phyloP scores from a whole-genome alignment of 2,113 vertebrate genomes.

The Paracanthobrama guichenoti region DNA sequence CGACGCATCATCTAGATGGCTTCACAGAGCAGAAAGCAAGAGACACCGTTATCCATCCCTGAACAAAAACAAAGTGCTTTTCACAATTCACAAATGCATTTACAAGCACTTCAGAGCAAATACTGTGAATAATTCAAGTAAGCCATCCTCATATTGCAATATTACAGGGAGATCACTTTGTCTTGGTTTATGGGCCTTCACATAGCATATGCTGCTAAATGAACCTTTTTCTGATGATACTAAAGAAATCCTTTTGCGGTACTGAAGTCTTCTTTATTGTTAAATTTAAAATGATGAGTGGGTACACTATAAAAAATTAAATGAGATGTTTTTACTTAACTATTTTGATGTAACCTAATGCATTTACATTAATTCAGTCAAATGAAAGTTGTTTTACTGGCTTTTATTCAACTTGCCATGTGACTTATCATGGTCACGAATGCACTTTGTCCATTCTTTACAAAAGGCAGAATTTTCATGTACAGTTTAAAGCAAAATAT shows the following conservation, averaged over 20 bases:
- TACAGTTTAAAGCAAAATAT: background rate
- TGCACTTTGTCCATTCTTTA: background rate
- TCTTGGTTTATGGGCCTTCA: slow-evolving; percentile 27
- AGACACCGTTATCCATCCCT: slow-evolving; percentile 25
- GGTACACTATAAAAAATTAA: background rate
- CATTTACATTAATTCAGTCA: background rate
- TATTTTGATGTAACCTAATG: background rate
- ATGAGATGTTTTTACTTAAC: background rate
- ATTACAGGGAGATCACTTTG: slow-evolving; percentile 7
- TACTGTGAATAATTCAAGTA: slow-evolving; percentile 38
- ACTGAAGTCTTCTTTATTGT: background rate
- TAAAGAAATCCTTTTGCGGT: background rate
- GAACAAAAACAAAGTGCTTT: slow-evolving; percentile 34
- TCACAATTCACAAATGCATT: slow-evolving; percentile 3
- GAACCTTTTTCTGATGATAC: slow-evolving; percentile 23
- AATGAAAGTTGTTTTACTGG: background rate
- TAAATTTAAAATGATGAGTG: background rate
- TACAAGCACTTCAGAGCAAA: slow-evolving; percentile 29
- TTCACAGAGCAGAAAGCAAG: slow-evolving; percentile 4
- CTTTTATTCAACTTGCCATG: background rate
- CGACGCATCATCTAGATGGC: slow-evolving; percentile 20
- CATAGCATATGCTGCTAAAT: slow-evolving; percentile 23
- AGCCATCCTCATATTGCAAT: slow-evolving; percentile 10
- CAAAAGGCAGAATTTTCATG: background rate
- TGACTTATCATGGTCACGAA: background rate